A percentile compares a stretch with the other conserved stretches of the same genome.
These are phyloP conservation scores for Aphelinus atriplicis DNA, from an alignment of 1,140 invertebrate genomes.

Conservation along the genomic window DNA sequence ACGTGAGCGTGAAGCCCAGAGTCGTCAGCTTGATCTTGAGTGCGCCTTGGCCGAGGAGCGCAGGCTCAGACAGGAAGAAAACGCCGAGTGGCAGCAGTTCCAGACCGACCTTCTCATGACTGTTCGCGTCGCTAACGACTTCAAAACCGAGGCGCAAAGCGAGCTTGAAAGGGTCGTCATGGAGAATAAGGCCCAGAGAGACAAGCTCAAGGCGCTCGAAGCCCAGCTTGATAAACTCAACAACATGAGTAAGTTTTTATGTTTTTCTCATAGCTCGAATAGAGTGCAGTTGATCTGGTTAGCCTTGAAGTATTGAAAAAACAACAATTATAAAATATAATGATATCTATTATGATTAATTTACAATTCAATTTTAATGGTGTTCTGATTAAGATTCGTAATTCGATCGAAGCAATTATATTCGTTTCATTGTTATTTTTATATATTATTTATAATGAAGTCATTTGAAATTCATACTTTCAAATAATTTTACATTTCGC, in stretches of 20 bases:
- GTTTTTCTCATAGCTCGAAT: neutral
- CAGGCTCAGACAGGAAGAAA: slow-evolving; percentile 71
- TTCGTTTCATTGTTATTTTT: too few species aligned
- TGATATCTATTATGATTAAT: too few species aligned
- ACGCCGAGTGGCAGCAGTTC: slow-evolving; percentile 92
- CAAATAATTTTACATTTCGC: too few species aligned
- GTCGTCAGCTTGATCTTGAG: slow-evolving; percentile 68
- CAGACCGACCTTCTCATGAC: slow-evolving; percentile 92
- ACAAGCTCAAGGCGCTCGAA: slow-evolving; percentile 79
- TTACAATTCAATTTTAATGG: slow-evolving; percentile 41
- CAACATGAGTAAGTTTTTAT: slow-evolving; percentile 69
- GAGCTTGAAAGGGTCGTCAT: slow-evolving; percentile 83
- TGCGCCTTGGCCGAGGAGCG: slow-evolving; percentile 71
- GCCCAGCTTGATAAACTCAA: slow-evolving; percentile 80
- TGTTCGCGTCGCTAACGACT: slow-evolving; percentile 93
- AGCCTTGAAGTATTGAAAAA: too few species aligned
- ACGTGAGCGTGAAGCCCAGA: slow-evolving; percentile 71
- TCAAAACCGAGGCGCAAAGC: slow-evolving; percentile 87
- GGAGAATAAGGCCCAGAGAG: slow-evolving; percentile 84
- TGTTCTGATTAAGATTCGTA: neutral
- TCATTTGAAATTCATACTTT: too few species aligned
- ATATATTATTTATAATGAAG: too few species aligned
- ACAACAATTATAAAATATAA: too few species aligned
- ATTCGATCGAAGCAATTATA: too few species aligned
- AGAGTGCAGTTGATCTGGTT: too few species aligned